A percentile compares a stretch with the other conserved stretches of the same genome.
Conservation (phyloP, 1,140 invertebrate genomes). For the Zaprionus gabonicus region DNA sequence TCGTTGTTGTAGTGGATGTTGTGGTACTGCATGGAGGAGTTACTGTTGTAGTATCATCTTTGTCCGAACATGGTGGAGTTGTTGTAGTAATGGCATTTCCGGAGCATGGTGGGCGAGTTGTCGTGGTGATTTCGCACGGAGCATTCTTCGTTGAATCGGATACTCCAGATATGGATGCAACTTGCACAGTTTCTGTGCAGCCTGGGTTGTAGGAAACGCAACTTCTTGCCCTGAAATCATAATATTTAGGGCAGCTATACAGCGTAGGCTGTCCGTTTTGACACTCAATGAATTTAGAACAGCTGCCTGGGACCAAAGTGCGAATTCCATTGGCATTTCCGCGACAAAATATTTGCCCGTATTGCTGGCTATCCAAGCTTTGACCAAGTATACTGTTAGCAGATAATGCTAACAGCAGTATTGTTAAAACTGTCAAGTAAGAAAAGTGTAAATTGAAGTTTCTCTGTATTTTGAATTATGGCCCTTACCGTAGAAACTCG, state of each 20-base stretch:
- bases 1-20: conserved; percentile 3
- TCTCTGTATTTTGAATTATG: not conserved
- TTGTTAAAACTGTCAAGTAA: conserved; percentile 48
- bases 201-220: conserved; percentile 57
- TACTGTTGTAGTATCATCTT: conserved; percentile 22
- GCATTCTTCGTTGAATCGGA: not conserved
- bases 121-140: conserved; percentile 36
- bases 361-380: conserved; percentile 50
- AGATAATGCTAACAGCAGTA: conserved; percentile 55
- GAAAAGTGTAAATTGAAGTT: conserved; percentile 4
- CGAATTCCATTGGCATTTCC: conserved; percentile 52
- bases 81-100: conserved; percentile 14
- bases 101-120: conserved; percentile 37
- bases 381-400: conserved; percentile 49
- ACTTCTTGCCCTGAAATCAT: conserved; percentile 48
- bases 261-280: conserved; percentile 48
- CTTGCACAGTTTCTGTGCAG: conserved; percentile 36
- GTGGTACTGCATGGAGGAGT: conserved; percentile 4
- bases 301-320: conserved; percentile 65
- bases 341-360: conserved; percentile 46
- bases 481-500: conserved; percentile 59
- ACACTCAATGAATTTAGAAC: conserved; percentile 66
- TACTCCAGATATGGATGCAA: not conserved
- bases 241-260: conserved; percentile 57
- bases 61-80: conserved; percentile 1